Evolutionary conservation across 2,888 invertebrate genomes (phyloP).

Genomic region (Cataglyphis livida): DNA sequence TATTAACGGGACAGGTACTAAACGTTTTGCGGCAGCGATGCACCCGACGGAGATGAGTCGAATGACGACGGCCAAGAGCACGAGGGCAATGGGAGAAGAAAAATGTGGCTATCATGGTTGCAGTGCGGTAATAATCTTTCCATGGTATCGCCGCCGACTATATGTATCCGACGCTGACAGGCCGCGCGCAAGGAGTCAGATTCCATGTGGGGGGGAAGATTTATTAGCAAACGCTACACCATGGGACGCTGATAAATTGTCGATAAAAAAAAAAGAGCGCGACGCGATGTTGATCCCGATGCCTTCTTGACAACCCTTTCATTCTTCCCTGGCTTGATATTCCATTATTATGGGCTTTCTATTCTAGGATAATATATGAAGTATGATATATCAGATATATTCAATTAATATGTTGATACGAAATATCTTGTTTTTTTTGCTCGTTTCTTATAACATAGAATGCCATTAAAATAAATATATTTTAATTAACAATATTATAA

Average conservation of each 20-base stretch:
- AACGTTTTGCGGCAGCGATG: conserved; percentile 39
- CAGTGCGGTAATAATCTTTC: conserved; percentile 61
- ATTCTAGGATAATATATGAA: conserved; percentile 20
- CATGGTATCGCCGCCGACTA: conserved; percentile 30
- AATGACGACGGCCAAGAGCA: conserved; percentile 6
- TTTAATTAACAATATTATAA: conserved; percentile 17
- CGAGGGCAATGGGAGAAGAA: conserved; percentile 49
- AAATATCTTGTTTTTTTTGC: background rate
- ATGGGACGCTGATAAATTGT: conserved; percentile 40
- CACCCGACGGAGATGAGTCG: background rate
- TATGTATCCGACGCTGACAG: conserved; percentile 46
- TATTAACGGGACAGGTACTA: conserved; percentile 65
- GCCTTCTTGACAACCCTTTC: conserved; percentile 46
- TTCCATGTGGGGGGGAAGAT: conserved; percentile 47
- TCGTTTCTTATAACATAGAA: background rate
- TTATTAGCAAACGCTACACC: conserved; percentile 43
- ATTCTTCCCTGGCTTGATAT: conserved; percentile 17
- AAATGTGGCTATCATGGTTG: conserved; percentile 65
- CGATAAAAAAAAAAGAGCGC: conserved; percentile 36
- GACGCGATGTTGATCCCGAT: conserved; percentile 21
- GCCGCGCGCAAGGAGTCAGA: conserved; percentile 30
- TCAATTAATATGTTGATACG: conserved; percentile 10
- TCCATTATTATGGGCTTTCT: conserved; percentile 17
- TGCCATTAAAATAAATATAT: background rate
- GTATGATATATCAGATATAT: conserved; percentile 2